Evolutionary conservation across 2,113 vertebrate genomes (phyloP), one percentile per base, ranked within the genome.

Genomic region (Elephas maximus): DNA sequence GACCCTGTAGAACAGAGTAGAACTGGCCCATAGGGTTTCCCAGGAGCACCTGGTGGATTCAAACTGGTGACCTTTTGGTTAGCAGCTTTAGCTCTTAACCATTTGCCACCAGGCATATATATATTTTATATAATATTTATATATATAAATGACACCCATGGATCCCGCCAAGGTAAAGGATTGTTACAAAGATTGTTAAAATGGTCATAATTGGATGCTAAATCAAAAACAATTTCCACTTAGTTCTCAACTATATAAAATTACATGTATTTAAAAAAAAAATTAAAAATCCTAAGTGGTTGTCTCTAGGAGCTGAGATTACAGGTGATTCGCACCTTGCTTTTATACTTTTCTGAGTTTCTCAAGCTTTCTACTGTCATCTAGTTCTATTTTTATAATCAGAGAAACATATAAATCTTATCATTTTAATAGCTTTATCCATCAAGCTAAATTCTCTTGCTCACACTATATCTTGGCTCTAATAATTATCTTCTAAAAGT

Each of bases 221-320:
- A 90, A 88, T 74, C 89, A 45, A 78, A 94, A 95, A 65, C 44
- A 69, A 28, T 95, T 83, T 91, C 74, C 18, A 73, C 44, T 88
- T 92, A 84, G 10, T 60, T 45, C 8, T 77, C 51, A 87, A 80
- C 8, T 77, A 5, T 18, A 8, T 95, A 88, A 78, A 92, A 79
- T 87, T 78, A 60, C 10, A 65, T 51, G 21, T 76, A 76, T 8
- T 93, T 85, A 21, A 41, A 65, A 73, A 65, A 73, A 87, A 83
- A 83, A 88, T 60, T 73, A 45, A 71, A 91, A 67, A 77, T 53
- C 28, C n/a, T 65, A 44, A 95, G 45, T 26, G 45, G 24, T 60
- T 81, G 2, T 86, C 41, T 73, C 51, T 89, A 28, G n/a, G 65
- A 74, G 30, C 20, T 41, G 6, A 76, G 37, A 48, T 60, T 88